These are phyloP conservation scores for Eublepharis macularius DNA, from an alignment of 2,113 vertebrate species.

Conservation along the genomic window DNA sequence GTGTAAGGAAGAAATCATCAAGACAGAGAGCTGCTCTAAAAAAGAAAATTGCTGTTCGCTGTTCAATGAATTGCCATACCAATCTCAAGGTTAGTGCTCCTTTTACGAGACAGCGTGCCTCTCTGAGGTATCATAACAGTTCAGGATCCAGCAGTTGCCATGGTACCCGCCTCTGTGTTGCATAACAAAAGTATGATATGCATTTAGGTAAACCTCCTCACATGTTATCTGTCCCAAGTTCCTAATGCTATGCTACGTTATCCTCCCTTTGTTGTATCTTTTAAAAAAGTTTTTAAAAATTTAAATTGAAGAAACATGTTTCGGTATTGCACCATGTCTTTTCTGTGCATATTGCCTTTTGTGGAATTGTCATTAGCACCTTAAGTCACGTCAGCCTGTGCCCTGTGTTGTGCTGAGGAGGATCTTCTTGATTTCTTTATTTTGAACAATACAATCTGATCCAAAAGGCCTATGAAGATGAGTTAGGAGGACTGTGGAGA, in stretches of 20 bases:
- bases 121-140: conserved; percentile 59
- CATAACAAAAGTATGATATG: conserved; percentile 65
- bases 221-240: conserved; percentile 56
- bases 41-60: neutral
- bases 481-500: neutral
- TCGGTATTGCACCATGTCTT: neutral
- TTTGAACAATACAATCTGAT: conserved; percentile 10
- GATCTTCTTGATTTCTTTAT: conserved; percentile 30
- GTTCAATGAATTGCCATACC: conserved; percentile 27
- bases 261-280: conserved; percentile 4
- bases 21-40: neutral
- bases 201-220: conserved; percentile 66
- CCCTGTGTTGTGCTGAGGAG: neutral
- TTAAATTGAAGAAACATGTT: conserved; percentile 61
- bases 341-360: conserved; percentile 38
- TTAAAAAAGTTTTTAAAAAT: neutral
- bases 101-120: conserved; percentile 45
- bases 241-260: neutral
- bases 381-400: neutral
- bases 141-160: conserved; percentile 70
- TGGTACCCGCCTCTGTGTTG: conserved; percentile 61
- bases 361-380: conserved; percentile 27
- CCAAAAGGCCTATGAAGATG: neutral
- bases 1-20: neutral
- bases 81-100: neutral